Evolutionary conservation across 2,888 invertebrate genomes (phyloP).

Genomic region (Eupithecia subumbrata): DNA sequence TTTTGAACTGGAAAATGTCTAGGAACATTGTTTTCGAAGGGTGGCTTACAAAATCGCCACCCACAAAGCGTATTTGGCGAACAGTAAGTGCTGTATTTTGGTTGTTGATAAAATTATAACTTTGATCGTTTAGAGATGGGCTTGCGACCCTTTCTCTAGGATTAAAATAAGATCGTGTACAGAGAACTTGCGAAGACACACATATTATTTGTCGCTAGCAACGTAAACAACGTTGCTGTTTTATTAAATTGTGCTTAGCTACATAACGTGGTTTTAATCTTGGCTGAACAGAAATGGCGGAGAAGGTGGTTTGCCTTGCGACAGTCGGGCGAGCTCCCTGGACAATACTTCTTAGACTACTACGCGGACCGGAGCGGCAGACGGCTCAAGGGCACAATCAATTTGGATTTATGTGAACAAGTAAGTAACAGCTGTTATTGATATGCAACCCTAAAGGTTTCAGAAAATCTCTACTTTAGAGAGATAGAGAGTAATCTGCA

Average conservation of each 20-base stretch:
- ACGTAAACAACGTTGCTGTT: too few relatives aligned
- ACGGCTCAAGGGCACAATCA: slow-evolving; percentile 94
- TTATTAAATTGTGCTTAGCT: background rate
- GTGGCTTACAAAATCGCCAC: slow-evolving; percentile 98
- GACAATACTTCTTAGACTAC: slow-evolving; percentile 96
- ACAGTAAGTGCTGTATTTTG: slow-evolving; percentile 89
- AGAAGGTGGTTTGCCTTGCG: slow-evolving; percentile 96
- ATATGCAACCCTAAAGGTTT: background rate
- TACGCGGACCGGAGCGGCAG: slow-evolving; percentile 94
- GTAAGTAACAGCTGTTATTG: slow-evolving; percentile 72
- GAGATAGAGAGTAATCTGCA: background rate
- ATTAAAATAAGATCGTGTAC: background rate
- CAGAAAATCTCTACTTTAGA: background rate
- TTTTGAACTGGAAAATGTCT: slow-evolving; percentile 63
- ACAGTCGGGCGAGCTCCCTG: slow-evolving; percentile 95
- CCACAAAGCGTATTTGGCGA: slow-evolving; percentile 95
- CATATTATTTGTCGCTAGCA: background rate
- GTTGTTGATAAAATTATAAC: slow-evolving; percentile 65
- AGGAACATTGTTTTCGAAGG: slow-evolving; percentile 94
- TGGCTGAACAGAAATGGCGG: slow-evolving; percentile 92
- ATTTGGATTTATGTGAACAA: slow-evolving; percentile 98
- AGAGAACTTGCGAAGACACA: background rate
- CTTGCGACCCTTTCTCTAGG: background rate
- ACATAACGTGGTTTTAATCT: slow-evolving; percentile 40
- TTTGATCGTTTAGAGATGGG: slow-evolving; percentile 45